phyloP scores from a whole-genome alignment of 2,888 invertebrate species.

The Platypus cylindrus region DNA sequence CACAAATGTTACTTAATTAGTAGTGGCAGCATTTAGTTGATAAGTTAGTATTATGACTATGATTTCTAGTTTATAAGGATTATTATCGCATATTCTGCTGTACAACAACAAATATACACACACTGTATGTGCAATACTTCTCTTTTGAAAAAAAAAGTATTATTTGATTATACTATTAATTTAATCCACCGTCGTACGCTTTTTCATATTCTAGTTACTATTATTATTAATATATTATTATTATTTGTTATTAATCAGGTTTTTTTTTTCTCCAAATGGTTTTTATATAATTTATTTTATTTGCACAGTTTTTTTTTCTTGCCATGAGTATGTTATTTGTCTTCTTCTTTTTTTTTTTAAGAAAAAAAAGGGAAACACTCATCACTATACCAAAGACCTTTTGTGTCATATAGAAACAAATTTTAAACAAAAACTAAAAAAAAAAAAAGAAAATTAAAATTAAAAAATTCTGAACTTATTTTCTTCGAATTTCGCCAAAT shows the following conservation, averaged over 20 bases:
- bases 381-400: constrained; percentile 35
- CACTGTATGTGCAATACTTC: constrained; percentile 35
- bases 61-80: too few species aligned
- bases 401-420: constrained; percentile 35
- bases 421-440: too few species aligned
- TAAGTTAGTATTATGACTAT: constrained; percentile 30
- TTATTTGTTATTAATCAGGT: constrained; percentile 13
- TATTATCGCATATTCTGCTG: constrained; percentile 26
- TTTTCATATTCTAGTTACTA: constrained; percentile 26
- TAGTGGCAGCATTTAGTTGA: constrained; percentile 35
- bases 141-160: constrained; percentile 30
- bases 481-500: constrained; percentile 31
- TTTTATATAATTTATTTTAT: constrained; percentile 4
- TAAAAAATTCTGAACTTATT: constrained; percentile 10
- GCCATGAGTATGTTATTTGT: constrained; percentile 16
- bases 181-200: constrained; percentile 22
- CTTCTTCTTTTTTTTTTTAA: neutral
- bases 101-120: neutral
- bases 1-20: constrained; percentile 26
- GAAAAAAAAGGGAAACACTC: constrained; percentile 23
- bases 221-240: constrained; percentile 23
- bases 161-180: constrained; percentile 23
- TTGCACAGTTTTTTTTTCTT: constrained; percentile 25
- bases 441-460: too few species aligned
- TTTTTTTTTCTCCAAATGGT: too few species aligned